A percentile compares a stretch with the other conserved stretches of the same genome.
Conservation (phyloP, 2,888 invertebrate genomes). For the Polydrusus pterygomalis region DNA sequence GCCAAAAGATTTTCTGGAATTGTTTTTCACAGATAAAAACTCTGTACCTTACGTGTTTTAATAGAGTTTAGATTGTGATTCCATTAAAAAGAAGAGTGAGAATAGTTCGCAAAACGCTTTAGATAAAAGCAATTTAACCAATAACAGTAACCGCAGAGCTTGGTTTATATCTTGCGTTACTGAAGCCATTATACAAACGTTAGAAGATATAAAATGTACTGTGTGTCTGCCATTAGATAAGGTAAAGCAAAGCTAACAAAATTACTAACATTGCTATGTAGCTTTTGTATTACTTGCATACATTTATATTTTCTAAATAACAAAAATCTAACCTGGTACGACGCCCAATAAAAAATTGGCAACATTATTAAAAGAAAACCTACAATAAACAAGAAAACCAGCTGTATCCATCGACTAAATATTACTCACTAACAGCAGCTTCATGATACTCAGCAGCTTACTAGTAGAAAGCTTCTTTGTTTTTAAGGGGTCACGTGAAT, state of each 20-base stretch:
- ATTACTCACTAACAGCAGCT: too few species aligned
- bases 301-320: conserved; percentile 1
- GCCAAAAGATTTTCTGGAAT: neutral
- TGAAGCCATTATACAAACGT: conserved; percentile 68
- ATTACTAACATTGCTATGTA: conserved; percentile 12
- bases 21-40: neutral
- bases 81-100: conserved; percentile 40
- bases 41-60: conserved; percentile 33
- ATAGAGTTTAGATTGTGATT: conserved; percentile 50
- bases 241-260: conserved; percentile 61
- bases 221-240: conserved; percentile 64
- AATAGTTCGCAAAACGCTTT: conserved; percentile 46
- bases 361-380: too few species aligned
- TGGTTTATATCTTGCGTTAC: conserved; percentile 69
- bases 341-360: too few species aligned
- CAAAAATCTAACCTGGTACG: too few species aligned
- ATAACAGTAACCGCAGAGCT: conserved; percentile 63
- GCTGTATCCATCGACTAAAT: too few species aligned
- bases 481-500: too few species aligned
- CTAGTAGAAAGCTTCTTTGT: too few species aligned
- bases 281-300: neutral
- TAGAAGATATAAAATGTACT: conserved; percentile 68
- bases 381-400: too few species aligned
- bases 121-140: conserved; percentile 56
- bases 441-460: too few species aligned